Base-by-base conservation (phyloP, 2,113 vertebrate genomes). In the Micronisus gabar region DNA sequence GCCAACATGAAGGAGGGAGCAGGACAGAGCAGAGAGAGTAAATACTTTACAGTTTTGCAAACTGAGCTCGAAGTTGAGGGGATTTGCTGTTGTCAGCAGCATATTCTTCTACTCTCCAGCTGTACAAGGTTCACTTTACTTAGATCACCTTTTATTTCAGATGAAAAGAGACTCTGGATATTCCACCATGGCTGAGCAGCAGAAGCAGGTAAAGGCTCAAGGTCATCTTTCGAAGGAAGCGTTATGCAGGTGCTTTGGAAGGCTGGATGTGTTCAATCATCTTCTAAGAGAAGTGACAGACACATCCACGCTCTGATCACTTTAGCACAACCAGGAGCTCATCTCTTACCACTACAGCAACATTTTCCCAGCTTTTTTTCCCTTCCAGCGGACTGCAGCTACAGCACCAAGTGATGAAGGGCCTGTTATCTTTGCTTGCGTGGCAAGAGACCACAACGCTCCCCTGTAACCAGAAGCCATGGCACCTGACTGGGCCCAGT, bases 121-220 rank as follows among this genome's bases (percentile, higher is more conserved):
- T 89, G 50, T 59, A 43, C 45, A 62, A 81, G 52, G 59, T 90
- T 89, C 81, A 66, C 55, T 97, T 47, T 52, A 94, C n/a, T 52
- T 20, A 14, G 4, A 25, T 95, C 41, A 70, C 70, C 32, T 96
- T 73, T 97, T 86, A 13, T 97, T 98, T 84, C 95, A 98, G 98
- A 98, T 98, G 97, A 93, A 92, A 55, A 75, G 19, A 83, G 66
- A 90, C 50, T 67, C 75, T 40, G 88, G 72, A 32, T 88, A 34
- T 32, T 53, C 20, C 53, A 61, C 76, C 30, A 11, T 4, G 19
- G 32, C 48, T 18, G 78, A 84, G 61, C 93, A 89, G 90, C 74
- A 90, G 66, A 85, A 88, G 53, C 97, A 97, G 97, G 97, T 98
- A 96, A 97, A 91, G 43, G 29, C 41, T 73, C 70, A 22, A 75